Evolutionary conservation across 2,888 invertebrate species (phyloP).

Genomic region (Nowickia ferox): DNA sequence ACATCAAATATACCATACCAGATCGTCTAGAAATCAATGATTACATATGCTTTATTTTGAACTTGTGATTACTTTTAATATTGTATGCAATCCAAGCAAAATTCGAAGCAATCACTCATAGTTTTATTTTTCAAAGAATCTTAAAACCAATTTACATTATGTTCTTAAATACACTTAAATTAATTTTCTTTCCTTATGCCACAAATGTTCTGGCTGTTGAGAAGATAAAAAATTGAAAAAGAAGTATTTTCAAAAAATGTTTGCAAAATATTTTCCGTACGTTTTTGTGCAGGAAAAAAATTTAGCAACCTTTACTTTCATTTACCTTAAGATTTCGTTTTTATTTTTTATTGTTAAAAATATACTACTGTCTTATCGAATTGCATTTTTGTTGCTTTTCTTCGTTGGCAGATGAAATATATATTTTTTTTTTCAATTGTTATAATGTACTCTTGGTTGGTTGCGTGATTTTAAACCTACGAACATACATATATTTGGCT

Average conservation of each 20-base stretch:
- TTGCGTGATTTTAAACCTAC: slow-evolving; percentile 63
- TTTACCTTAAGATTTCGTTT: slow-evolving; percentile 30
- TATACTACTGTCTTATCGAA: background rate
- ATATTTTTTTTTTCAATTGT: slow-evolving; percentile 63
- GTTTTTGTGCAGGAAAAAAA: background rate
- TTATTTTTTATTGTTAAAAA: background rate
- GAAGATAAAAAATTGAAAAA: slow-evolving; percentile 6
- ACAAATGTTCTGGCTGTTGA: slow-evolving; percentile 37
- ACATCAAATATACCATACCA: background rate
- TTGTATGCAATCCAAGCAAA: background rate
- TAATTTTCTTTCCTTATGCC: slow-evolving; percentile 1
- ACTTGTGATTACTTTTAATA: slow-evolving; percentile 11
- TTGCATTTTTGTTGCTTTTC: slow-evolving; percentile 53
- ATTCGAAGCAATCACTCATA: slow-evolving; percentile 4
- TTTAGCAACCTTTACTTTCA: slow-evolving; percentile 38
- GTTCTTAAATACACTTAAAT: slow-evolving; percentile 2
- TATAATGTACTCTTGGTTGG: slow-evolving; percentile 69
- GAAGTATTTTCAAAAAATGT: slow-evolving; percentile 42
- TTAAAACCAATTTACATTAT: slow-evolving; percentile 8
- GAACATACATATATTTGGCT: background rate
- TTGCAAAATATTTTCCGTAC: background rate
- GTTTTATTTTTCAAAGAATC: slow-evolving; percentile 9
- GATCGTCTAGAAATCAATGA: background rate
- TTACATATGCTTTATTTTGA: slow-evolving; percentile 33
- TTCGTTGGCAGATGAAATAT: slow-evolving; percentile 38